phyloP scores from a whole-genome alignment of 1,140 invertebrate species.

The Drosophila gunungcola region DNA sequence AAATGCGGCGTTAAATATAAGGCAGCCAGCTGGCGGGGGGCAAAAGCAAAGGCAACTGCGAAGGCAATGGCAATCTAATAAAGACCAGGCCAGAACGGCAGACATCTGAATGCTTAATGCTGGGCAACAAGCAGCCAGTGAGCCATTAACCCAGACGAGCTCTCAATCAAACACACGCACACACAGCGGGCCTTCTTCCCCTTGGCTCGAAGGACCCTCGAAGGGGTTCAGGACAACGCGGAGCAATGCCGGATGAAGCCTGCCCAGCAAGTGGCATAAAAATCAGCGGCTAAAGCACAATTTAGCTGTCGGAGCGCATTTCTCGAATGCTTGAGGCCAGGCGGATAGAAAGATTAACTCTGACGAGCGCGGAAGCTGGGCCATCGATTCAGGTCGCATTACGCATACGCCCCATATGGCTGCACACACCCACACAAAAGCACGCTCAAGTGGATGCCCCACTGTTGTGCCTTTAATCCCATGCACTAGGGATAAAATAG shows the following conservation, averaged over 20 bases:
- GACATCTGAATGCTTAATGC: constrained; percentile 71
- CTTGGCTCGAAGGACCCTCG: constrained; percentile 7
- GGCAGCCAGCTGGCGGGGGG: constrained; percentile 25
- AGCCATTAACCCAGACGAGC: constrained; percentile 48
- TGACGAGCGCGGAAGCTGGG: constrained; percentile 18
- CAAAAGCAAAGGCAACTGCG: background rate
- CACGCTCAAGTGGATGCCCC: constrained; percentile 12
- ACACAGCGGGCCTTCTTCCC: constrained; percentile 32
- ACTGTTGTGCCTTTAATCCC: constrained; percentile 13
- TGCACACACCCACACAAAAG: constrained; percentile 22
- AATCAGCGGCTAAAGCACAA: constrained; percentile 65
- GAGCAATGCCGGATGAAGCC: constrained; percentile 29
- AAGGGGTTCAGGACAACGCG: constrained; percentile 11
- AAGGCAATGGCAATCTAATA: constrained; percentile 64
- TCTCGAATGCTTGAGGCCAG: constrained; percentile 64
- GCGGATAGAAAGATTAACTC: constrained; percentile 69
- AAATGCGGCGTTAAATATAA: constrained; percentile 75
- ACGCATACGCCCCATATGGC: constrained; percentile 60
- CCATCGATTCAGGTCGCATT: constrained; percentile 27
- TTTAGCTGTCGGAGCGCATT: constrained; percentile 72
- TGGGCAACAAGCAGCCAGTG: constrained; percentile 53
- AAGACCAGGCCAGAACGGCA: constrained; percentile 54
- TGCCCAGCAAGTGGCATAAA: constrained; percentile 67
- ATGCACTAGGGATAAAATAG: background rate
- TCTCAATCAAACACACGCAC: constrained; percentile 69